A percentile compares a stretch with the other conserved stretches of the same genome.
Conservation (phyloP, 2,113 vertebrate genomes). For the Ailuropoda melanoleuca region DNA sequence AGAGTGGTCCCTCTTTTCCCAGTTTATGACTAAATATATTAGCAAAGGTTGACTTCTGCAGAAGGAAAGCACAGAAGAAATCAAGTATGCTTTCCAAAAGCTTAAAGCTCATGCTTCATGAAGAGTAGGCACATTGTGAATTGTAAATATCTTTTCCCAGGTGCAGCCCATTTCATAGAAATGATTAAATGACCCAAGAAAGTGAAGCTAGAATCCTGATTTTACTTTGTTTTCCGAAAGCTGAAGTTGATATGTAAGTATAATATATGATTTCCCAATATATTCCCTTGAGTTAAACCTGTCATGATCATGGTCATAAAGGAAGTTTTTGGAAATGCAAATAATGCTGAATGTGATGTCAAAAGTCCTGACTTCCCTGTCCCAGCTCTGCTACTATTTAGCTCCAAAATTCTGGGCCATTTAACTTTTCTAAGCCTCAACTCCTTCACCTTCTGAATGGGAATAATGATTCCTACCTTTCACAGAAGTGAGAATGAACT, state of each 20-base stretch:
- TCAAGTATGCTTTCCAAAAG: neutral
- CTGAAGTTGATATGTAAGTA: neutral
- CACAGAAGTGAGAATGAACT: neutral
- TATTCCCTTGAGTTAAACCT: neutral
- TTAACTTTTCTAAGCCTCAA: neutral
- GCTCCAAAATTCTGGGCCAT: neutral
- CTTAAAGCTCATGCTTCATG: neutral
- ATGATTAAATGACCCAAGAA: neutral
- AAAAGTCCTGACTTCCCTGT: neutral
- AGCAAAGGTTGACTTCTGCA: neutral
- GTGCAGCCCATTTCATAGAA: neutral
- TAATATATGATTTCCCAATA: neutral
- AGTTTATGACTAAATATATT: neutral
- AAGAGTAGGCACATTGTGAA: neutral
- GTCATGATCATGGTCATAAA: neutral
- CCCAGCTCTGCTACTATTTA: neutral
- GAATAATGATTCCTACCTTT: conserved; percentile 9
- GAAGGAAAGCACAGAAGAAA: conserved; percentile 5
- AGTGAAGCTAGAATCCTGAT: neutral
- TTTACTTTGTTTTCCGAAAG: neutral
- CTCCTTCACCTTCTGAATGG: neutral
- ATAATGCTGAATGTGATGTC: neutral
- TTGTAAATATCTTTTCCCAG: conserved; percentile 24
- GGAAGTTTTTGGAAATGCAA: neutral
- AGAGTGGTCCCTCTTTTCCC: neutral